Conservation (phyloP, 2,797 vertebrate genomes). For the Scolopax rusticola region DNA sequence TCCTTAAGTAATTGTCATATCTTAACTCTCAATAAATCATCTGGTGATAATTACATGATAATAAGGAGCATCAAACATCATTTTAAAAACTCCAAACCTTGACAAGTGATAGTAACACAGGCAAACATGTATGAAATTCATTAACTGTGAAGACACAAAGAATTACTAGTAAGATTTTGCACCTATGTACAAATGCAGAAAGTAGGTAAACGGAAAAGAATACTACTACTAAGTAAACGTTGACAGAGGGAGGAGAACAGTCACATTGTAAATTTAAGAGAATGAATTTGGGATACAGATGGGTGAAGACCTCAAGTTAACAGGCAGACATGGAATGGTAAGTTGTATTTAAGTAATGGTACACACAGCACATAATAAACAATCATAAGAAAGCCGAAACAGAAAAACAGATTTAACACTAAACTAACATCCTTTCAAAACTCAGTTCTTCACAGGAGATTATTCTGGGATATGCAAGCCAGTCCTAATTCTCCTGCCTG, state of each 20-base stretch:
- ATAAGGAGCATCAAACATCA: background rate
- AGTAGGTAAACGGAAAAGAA: background rate
- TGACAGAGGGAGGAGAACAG: background rate
- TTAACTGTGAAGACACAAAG: background rate
- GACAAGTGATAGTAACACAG: background rate
- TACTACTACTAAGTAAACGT: background rate
- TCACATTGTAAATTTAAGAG: background rate
- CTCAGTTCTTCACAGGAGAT: background rate
- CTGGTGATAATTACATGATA: background rate
- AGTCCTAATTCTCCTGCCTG: background rate
- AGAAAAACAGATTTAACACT: background rate
- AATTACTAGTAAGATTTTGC: background rate
- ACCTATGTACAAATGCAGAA: background rate
- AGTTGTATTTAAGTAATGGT: background rate
- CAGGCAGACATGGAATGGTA: background rate
- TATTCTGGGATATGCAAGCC: background rate
- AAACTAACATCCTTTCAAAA: background rate
- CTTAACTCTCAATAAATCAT: background rate
- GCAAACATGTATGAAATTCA: background rate
- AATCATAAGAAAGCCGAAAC: background rate
- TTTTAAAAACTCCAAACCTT: background rate
- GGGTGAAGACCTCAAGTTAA: background rate
- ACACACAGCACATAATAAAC: background rate
- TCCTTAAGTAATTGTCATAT: background rate
- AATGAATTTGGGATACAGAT: background rate